Percentiles rank a stretch among this genome's conserved stretches.
Evolutionary conservation across 1,140 invertebrate genomes (phyloP).

Genomic region (Stegodyphus mimosarum): DNA sequence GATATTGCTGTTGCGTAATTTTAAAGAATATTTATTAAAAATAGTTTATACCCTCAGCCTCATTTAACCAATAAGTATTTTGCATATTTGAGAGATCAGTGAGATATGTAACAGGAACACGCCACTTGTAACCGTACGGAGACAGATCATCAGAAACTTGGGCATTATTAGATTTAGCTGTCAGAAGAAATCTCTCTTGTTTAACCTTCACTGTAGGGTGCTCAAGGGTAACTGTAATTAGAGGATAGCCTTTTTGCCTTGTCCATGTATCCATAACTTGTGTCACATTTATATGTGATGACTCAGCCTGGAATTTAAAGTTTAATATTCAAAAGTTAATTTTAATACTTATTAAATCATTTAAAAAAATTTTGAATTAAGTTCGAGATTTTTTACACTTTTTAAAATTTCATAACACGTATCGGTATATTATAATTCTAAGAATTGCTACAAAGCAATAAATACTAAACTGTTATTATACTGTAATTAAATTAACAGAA

Average conservation of each 20-base stretch:
- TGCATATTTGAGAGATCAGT: constrained; percentile 70
- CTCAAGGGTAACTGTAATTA: constrained; percentile 75
- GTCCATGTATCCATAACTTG: constrained; percentile 92
- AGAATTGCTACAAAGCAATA: too few relatives aligned
- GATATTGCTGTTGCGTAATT: too few relatives aligned
- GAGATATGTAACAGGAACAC: constrained; percentile 80
- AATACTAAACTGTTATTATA: too few relatives aligned
- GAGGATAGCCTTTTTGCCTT: constrained; percentile 89
- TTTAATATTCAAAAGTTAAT: too few relatives aligned
- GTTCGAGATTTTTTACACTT: too few relatives aligned
- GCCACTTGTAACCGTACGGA: constrained; percentile 75
- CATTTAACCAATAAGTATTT: constrained; percentile 77
- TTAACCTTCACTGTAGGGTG: constrained; percentile 73
- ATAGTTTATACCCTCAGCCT: constrained; percentile 74
- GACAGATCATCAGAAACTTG: constrained; percentile 57
- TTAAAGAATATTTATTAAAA: too few relatives aligned
- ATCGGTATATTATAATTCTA: too few relatives aligned
- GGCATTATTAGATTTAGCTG: constrained; percentile 63
- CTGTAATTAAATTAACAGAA: too few relatives aligned
- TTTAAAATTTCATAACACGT: too few relatives aligned
- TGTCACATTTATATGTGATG: constrained; percentile 43
- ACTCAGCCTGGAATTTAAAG: not conserved
- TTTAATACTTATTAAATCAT: too few relatives aligned
- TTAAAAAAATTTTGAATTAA: too few relatives aligned
- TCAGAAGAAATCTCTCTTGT: constrained; percentile 72